A percentile compares a stretch with the other conserved stretches of the same genome.
Conservation (phyloP, 2,888 invertebrate genomes). For the Agrochola lychnidis region DNA sequence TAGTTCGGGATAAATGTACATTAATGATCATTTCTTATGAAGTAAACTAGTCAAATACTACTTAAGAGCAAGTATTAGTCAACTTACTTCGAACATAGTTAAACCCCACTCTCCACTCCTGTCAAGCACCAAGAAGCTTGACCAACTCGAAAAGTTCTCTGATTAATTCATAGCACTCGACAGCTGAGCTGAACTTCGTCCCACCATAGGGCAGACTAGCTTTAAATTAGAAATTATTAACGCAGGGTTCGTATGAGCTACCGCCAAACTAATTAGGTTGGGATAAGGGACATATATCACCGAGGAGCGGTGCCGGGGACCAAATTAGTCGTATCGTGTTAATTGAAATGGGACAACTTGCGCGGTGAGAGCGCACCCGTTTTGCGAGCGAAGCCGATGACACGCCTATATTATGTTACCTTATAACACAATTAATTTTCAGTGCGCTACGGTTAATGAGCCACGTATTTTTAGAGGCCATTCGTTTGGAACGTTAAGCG, state of each 20-base stretch:
- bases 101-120: constrained; percentile 28
- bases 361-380: constrained; percentile 54
- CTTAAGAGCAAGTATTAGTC: constrained; percentile 59
- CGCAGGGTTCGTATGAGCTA: constrained; percentile 64
- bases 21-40: constrained; percentile 62
- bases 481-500: constrained; percentile 63
- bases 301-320: constrained; percentile 61
- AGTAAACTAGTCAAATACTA: constrained; percentile 51
- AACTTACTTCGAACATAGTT: constrained; percentile 61
- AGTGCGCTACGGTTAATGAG: constrained; percentile 64
- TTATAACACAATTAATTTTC: constrained; percentile 69
- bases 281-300: constrained; percentile 71
- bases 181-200: constrained; percentile 47
- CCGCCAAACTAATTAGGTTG: constrained; percentile 69
- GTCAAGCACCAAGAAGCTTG: constrained; percentile 56
- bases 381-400: constrained; percentile 66
- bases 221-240: constrained; percentile 66
- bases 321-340: constrained; percentile 68
- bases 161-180: constrained; percentile 65
- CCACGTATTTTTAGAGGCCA: constrained; percentile 67
- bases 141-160: constrained; percentile 61
- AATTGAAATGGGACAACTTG: constrained; percentile 68
- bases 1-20: constrained; percentile 46
- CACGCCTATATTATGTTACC: constrained; percentile 64
- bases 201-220: constrained; percentile 53